These are phyloP conservation scores for Delphinus delphis DNA, from an alignment of 2,113 vertebrate genomes.

Conservation along the genomic window DNA sequence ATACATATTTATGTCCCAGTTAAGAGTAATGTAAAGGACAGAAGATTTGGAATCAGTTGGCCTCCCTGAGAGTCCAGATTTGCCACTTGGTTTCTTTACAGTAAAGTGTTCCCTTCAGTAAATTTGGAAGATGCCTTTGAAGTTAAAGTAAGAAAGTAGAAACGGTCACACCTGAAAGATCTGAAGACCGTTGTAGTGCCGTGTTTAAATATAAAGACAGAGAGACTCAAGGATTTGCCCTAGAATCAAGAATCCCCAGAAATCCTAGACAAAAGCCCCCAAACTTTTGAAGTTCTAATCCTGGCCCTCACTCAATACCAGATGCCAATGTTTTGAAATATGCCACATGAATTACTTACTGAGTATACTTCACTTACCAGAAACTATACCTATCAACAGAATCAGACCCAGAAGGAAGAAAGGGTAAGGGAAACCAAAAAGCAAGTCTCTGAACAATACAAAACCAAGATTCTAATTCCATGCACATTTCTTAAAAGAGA, in stretches of 20 bases:
- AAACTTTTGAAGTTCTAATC: background rate
- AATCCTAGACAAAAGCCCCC: background rate
- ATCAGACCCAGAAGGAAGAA: background rate
- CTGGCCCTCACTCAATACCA: background rate
- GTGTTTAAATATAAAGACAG: background rate
- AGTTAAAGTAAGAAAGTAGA: constrained; percentile 9
- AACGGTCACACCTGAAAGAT: background rate
- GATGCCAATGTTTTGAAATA: background rate
- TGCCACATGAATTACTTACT: background rate
- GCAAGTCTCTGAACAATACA: background rate
- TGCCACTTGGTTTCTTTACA: background rate
- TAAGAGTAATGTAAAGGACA: background rate
- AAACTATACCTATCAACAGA: background rate
- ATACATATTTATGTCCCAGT: background rate
- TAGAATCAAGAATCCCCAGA: background rate
- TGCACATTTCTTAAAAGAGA: background rate
- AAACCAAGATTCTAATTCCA: background rate
- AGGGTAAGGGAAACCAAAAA: background rate
- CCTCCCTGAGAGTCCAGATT: background rate
- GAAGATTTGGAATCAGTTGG: background rate
- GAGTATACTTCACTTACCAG: background rate
- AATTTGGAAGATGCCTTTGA: background rate
- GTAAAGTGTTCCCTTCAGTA: background rate
- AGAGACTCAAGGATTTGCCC: background rate
- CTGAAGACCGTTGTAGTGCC: background rate